Conservation (phyloP, 1,140 invertebrate genomes). For the Trichomalopsis sarcophagae region DNA sequence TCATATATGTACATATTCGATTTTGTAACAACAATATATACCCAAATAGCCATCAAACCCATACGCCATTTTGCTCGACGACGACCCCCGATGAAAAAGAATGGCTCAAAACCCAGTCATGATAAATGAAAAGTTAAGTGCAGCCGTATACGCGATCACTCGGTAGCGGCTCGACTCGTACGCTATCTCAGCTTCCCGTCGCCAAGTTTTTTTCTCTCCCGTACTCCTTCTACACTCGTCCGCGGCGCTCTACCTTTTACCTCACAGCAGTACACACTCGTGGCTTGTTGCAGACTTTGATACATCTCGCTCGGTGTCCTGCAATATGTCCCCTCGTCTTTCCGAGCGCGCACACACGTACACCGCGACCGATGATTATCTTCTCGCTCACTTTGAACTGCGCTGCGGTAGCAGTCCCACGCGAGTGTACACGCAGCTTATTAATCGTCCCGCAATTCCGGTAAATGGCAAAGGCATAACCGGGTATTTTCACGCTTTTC, state of each 20-base stretch:
- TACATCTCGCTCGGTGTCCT: slow-evolving; percentile 64
- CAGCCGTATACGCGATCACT: neutral
- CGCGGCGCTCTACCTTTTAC: neutral
- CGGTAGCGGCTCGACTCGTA: neutral
- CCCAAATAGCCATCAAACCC: too few species aligned
- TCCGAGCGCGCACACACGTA: slow-evolving; percentile 39
- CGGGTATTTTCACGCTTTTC: slow-evolving; percentile 68
- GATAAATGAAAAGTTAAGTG: slow-evolving; percentile 1
- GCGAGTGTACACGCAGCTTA: slow-evolving; percentile 67
- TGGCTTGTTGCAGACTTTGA: slow-evolving; percentile 62
- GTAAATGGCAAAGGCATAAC: slow-evolving; percentile 69
- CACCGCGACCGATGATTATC: slow-evolving; percentile 69
- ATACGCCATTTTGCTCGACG: too few species aligned
- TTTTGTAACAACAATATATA: too few species aligned
- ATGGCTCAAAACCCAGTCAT: neutral
- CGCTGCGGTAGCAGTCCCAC: slow-evolving; percentile 65
- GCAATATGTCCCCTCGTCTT: slow-evolving; percentile 56
- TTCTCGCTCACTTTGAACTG: slow-evolving; percentile 68
- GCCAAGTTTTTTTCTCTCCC: slow-evolving; percentile 50
- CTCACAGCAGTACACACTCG: neutral
- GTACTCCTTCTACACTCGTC: slow-evolving; percentile 29
- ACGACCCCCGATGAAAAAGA: neutral
- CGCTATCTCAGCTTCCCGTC: neutral
- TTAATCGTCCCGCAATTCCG: slow-evolving; percentile 71
- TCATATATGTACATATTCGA: too few species aligned